A percentile compares a stretch with the other conserved stretches of the same genome.
Conservation (phyloP, 2,888 invertebrate genomes). For the Thymelicus acteon region DNA sequence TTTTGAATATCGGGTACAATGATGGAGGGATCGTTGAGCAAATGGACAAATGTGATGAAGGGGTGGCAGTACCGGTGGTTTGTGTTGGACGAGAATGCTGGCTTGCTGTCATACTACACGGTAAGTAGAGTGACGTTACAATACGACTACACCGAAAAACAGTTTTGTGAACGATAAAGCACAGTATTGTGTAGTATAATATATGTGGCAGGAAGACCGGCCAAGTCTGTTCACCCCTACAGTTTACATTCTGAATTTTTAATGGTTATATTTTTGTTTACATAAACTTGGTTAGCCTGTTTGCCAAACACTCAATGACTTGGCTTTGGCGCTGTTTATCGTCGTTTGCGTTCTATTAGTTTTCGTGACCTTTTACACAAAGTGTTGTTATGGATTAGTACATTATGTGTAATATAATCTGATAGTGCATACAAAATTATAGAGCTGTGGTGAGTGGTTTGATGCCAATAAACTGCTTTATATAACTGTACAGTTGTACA, state of each 20-base stretch:
- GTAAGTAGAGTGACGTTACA: slow-evolving; percentile 87
- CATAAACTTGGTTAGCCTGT: slow-evolving; percentile 28
- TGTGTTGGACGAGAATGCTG: slow-evolving; percentile 98
- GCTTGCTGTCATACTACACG: slow-evolving; percentile 98
- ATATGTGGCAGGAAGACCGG: background rate
- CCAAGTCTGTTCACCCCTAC: background rate
- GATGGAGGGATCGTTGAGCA: slow-evolving; percentile 97
- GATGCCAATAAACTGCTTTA: no score
- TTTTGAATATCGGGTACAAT: slow-evolving; percentile 68
- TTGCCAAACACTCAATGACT: slow-evolving; percentile 26
- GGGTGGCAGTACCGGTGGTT: slow-evolving; percentile 99
- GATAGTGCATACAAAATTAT: no score
- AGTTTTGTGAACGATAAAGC: slow-evolving; percentile 19
- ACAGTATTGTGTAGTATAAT: background rate
- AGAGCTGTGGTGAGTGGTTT: no score
- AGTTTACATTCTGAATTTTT: slow-evolving; percentile 16
- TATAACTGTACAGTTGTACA: no score
- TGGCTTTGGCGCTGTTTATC: background rate
- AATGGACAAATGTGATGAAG: slow-evolving; percentile 99
- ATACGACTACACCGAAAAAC: slow-evolving; percentile 41
- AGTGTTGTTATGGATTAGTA: background rate
- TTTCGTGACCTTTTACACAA: background rate
- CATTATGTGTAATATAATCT: no score
- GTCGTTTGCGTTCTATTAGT: background rate
- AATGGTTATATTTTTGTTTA: slow-evolving; percentile 34